Percentiles rank a stretch among this genome's conserved stretches.
Conservation (phyloP, 1,140 invertebrate species). For the Lineus longissimus region DNA sequence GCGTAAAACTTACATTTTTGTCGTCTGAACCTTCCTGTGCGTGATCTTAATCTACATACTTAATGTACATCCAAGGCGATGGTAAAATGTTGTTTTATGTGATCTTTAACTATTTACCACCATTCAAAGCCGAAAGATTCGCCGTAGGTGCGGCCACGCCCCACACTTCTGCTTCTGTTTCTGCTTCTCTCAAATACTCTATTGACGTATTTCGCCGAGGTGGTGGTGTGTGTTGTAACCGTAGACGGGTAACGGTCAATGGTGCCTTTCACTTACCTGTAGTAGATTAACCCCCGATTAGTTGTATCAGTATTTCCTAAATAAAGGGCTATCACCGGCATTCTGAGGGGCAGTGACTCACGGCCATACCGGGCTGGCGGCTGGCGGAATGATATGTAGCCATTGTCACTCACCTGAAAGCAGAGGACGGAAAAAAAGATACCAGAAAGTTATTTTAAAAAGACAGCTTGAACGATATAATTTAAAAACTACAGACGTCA, state of each 20-base stretch:
- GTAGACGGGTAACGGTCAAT: neutral
- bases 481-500: too few species aligned
- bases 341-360: constrained; percentile 75
- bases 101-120: too few species aligned
- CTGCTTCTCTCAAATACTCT: too few species aligned
- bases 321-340: constrained; percentile 83
- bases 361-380: constrained; percentile 58
- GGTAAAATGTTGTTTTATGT: too few species aligned
- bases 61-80: too few species aligned
- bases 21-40: neutral
- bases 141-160: too few species aligned
- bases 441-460: neutral
- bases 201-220: too few species aligned
- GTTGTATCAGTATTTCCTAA: constrained; percentile 86
- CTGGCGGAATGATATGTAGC: constrained; percentile 83
- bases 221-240: too few species aligned
- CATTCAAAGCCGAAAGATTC: too few species aligned
- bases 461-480: too few species aligned
- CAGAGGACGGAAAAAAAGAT: constrained; percentile 14
- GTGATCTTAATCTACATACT: too few species aligned
- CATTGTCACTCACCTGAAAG: constrained; percentile 84
- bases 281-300: constrained; percentile 70
- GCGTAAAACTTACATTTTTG: neutral
- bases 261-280: constrained; percentile 55
- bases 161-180: too few species aligned